Percentiles rank a stretch among this genome's conserved stretches.
phyloP scores from a whole-genome alignment of 2,113 vertebrate genomes.

The Ceratotherium simum region DNA sequence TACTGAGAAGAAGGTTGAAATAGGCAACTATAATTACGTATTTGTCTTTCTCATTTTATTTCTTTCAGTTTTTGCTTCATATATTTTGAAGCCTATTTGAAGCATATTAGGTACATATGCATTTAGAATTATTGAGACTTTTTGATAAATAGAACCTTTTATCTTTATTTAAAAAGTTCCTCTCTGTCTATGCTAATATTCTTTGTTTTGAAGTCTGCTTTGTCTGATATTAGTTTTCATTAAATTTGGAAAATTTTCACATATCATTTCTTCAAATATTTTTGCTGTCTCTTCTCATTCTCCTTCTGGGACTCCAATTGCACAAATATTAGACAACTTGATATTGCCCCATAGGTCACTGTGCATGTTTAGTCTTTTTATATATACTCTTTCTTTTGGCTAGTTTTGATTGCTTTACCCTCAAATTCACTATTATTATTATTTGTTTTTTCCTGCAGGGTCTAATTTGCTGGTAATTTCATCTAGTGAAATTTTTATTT shows the following conservation, averaged over 20 bases:
- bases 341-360: background rate
- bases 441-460: background rate
- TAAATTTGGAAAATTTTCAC: constrained; percentile 6
- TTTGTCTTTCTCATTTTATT: background rate
- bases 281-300: background rate
- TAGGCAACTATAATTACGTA: background rate
- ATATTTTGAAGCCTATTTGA: background rate
- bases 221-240: background rate
- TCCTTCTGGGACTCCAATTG: background rate
- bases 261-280: background rate
- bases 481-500: constrained; percentile 12
- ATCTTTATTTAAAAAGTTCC: background rate
- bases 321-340: background rate
- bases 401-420: background rate
- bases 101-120: background rate
- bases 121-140: background rate
- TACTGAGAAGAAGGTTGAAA: background rate
- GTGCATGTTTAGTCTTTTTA: background rate
- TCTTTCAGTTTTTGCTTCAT: background rate
- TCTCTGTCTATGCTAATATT: background rate
- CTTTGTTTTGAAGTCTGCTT: background rate
- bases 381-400: background rate
- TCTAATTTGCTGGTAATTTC: background rate
- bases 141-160: background rate
- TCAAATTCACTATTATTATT: background rate